Evolutionary conservation across 2,113 vertebrate genomes (phyloP).

Genomic region (Shinisaurus crocodilurus): DNA sequence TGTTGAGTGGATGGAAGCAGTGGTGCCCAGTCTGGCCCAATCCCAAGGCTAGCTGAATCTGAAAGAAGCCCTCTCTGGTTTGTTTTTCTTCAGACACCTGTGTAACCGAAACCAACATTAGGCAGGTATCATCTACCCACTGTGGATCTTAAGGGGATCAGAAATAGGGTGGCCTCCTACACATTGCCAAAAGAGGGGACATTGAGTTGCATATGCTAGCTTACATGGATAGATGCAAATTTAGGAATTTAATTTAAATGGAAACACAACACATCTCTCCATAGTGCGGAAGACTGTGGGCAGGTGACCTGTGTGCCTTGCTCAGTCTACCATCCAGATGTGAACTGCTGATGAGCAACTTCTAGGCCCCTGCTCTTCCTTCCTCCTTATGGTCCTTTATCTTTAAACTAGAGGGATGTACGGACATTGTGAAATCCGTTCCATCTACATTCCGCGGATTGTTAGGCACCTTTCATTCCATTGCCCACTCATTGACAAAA

Average conservation of each 20-base stretch:
- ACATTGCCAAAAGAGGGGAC: background rate
- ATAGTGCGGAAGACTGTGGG: background rate
- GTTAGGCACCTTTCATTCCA: too few relatives aligned
- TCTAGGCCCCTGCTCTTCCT: background rate
- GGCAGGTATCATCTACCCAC: background rate
- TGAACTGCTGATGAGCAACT: background rate
- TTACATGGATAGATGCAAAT: background rate
- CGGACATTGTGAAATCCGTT: too few relatives aligned
- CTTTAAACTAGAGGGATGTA: too few relatives aligned
- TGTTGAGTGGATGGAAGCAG: background rate
- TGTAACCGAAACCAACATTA: background rate
- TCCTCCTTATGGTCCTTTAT: background rate
- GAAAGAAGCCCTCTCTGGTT: background rate
- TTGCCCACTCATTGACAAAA: too few relatives aligned
- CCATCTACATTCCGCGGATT: too few relatives aligned
- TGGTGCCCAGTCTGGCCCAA: too few relatives aligned
- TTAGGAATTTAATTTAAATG: background rate
- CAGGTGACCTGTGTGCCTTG: background rate
- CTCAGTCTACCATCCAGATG: background rate
- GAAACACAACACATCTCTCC: background rate
- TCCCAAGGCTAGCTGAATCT: background rate
- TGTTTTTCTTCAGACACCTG: background rate
- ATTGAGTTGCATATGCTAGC: background rate
- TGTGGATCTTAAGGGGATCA: background rate
- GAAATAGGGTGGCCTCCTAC: background rate